Conservation (phyloP, 2,888 invertebrate genomes). For the Darwinula stevensoni region DNA sequence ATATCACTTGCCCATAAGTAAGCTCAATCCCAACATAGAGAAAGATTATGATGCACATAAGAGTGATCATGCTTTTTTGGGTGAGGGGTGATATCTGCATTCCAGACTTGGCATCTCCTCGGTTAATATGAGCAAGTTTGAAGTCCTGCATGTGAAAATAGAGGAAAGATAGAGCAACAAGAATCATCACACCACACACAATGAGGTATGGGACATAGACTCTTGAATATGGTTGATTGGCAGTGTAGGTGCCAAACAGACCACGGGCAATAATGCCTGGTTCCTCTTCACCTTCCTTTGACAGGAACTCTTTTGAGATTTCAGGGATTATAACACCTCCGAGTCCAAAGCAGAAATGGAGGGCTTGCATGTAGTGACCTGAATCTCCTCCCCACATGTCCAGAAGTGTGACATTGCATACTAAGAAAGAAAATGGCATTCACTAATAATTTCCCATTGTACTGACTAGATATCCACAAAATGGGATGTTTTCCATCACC, state of each 20-base stretch:
- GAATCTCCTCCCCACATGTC: neutral
- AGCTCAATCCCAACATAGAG: neutral
- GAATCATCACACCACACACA: neutral
- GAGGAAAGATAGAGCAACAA: neutral
- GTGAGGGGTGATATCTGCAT: no score
- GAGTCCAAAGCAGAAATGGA: neutral
- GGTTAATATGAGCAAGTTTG: no score
- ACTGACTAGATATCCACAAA: no score
- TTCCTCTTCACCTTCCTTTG: neutral
- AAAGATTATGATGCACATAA: neutral
- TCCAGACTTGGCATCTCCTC: no score
- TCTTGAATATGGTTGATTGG: neutral
- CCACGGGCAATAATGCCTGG: no score
- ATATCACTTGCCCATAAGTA: neutral
- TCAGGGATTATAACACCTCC: neutral
- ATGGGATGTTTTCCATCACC: no score
- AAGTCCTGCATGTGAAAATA: no score
- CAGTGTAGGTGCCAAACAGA: no score
- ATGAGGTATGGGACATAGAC: conserved; percentile 1
- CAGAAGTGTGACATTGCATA: neutral
- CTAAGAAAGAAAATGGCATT: no score
- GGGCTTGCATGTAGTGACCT: neutral
- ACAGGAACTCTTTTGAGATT: neutral
- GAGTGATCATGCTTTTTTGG: neutral
- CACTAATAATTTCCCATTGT: no score